These are phyloP conservation scores for Hozukius guyotensis DNA, from an alignment of 2,797 vertebrate genomes.

Conservation along the genomic window DNA sequence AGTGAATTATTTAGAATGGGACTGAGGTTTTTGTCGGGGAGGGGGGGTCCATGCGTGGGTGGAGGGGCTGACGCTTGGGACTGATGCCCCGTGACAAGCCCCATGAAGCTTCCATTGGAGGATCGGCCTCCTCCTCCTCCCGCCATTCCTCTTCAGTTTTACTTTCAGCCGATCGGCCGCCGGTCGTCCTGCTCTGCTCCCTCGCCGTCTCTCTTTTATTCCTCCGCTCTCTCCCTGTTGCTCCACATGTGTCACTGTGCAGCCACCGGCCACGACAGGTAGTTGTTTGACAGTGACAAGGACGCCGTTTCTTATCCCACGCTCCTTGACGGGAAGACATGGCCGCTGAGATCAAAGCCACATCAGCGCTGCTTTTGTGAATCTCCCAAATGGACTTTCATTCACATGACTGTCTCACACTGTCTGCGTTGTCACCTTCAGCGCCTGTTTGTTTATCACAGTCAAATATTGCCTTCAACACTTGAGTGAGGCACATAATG, in stretches of 20 bases:
- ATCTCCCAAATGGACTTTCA: background rate
- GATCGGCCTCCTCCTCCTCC: conserved; percentile 41
- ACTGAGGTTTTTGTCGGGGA: conserved; percentile 55
- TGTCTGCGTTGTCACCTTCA: background rate
- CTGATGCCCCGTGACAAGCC: conserved; percentile 82
- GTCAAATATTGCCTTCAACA: conserved; percentile 15
- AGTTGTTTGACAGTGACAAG: conserved; percentile 52
- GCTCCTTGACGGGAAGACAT: background rate
- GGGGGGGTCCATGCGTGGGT: conserved; percentile 34
- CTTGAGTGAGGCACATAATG: background rate
- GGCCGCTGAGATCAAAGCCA: conserved; percentile 13
- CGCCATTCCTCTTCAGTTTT: conserved; percentile 53
- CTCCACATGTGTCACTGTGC: conserved; percentile 53
- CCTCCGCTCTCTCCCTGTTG: conserved; percentile 47
- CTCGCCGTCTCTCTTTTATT: conserved; percentile 21
- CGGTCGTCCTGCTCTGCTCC: background rate
- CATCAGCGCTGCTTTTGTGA: background rate
- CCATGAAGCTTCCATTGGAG: conserved; percentile 63
- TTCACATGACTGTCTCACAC: background rate
- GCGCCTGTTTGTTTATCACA: background rate
- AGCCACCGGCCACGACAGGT: conserved; percentile 27
- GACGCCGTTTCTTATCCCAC: conserved; percentile 30
- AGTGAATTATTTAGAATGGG: conserved; percentile 88
- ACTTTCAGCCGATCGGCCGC: conserved; percentile 41
- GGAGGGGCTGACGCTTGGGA: conserved; percentile 57